phyloP scores from a whole-genome alignment of 2,888 invertebrate genomes.

The Nomada ferruginata region DNA sequence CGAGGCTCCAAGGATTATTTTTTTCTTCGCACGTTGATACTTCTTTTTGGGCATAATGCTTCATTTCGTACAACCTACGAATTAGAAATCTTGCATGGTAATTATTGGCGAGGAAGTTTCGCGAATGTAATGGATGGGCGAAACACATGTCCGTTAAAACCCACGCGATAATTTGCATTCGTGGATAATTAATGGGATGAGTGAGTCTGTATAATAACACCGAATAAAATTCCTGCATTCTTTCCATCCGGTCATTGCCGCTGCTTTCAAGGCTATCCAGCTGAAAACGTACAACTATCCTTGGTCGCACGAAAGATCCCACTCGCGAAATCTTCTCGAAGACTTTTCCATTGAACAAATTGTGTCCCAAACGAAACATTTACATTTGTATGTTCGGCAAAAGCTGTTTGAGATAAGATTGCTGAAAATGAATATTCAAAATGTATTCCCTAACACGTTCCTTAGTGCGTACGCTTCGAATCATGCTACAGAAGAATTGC shows the following conservation, averaged over 20 bases:
- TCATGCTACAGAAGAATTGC: too few species aligned
- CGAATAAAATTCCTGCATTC: conserved; percentile 32
- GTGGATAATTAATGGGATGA: conserved; percentile 11
- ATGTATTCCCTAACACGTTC: too few species aligned
- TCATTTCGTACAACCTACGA: background rate
- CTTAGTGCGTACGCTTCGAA: too few species aligned
- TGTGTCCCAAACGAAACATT: background rate
- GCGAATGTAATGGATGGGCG: background rate
- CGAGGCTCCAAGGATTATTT: background rate
- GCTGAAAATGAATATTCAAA: background rate
- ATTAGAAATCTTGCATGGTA: background rate
- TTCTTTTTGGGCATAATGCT: background rate
- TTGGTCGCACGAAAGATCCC: background rate
- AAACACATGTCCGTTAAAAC: background rate
- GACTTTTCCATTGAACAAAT: background rate
- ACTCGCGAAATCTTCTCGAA: conserved; percentile 7
- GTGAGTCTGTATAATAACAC: conserved; percentile 16
- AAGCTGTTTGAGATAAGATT: background rate
- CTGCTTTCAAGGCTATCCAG: conserved; percentile 33
- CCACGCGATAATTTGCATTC: conserved; percentile 11
- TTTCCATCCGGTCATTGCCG: conserved; percentile 46
- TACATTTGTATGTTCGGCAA: background rate
- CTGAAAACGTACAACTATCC: conserved; percentile 24
- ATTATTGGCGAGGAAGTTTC: conserved; percentile 9
- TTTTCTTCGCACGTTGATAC: background rate